A percentile compares a stretch with the other conserved stretches of the same genome.
These are phyloP conservation scores for Aptenodytes patagonicus DNA, from an alignment of 2,113 vertebrate species.

Conservation along the genomic window DNA sequence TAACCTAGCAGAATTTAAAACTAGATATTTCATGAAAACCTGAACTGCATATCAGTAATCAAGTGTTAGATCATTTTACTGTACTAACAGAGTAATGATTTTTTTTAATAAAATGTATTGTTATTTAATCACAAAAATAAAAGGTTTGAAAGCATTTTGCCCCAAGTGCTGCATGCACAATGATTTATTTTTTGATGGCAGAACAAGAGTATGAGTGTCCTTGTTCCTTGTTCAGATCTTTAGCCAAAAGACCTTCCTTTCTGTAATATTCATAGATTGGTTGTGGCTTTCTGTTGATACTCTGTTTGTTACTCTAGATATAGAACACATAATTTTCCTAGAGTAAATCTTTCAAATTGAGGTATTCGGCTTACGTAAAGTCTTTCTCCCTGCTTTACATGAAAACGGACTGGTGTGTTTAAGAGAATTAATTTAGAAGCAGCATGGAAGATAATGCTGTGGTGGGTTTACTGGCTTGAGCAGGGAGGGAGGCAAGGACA, in stretches of 20 bases:
- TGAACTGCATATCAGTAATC: neutral
- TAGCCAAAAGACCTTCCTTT: neutral
- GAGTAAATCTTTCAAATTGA: neutral
- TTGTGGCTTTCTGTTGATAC: neutral
- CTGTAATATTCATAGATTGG: neutral
- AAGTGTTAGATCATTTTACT: neutral
- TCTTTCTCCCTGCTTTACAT: neutral
- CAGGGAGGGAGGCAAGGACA: neutral
- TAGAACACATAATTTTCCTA: neutral
- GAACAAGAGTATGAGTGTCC: neutral
- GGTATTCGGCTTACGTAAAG: neutral
- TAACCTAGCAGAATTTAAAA: neutral
- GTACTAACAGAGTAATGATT: neutral
- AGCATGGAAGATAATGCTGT: neutral
- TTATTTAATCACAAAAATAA: neutral
- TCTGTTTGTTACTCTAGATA: neutral
- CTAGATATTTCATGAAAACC: neutral
- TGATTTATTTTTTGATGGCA: neutral
- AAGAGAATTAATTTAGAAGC: neutral
- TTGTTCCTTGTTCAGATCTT: neutral
- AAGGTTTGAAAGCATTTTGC: neutral
- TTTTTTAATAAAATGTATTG: neutral
- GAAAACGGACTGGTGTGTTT: neutral
- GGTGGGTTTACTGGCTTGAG: neutral
- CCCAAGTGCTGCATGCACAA: neutral